Evolutionary conservation across 2,888 invertebrate genomes (phyloP), one percentile per base, ranked within the genome.

Genomic region (Tineola bisselliella): DNA sequence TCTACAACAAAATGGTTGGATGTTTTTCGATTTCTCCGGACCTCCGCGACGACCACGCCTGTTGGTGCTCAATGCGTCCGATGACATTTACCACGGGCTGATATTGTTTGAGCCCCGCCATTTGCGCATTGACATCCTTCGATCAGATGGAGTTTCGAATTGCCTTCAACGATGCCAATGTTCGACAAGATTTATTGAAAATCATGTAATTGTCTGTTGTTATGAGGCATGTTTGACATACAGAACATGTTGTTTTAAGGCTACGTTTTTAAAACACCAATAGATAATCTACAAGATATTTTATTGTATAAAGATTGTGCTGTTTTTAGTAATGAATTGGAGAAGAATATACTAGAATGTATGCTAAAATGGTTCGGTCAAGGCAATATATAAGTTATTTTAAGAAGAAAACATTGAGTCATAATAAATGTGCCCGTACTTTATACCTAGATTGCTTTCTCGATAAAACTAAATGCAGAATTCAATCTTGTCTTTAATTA

Each of bases 111-210:
- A 38, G 43, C 72, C 64, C 68, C 65, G 69, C 68, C 70, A 71
- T 72, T 73, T 67, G 70, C 71, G 65, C 69, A 74, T 73, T 77
- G 77, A 76, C 78, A 77, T 72, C 69, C 71, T 65, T 63, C 70
- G 69, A 73, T 74, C 73, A 68, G 72, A 74, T 74, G 17, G 25
- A 18, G 25, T 43, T 68, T 65, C 63, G 15, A 64, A 60, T 64
- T 64, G 70, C 60, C 15, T 15, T 44, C 30, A 15, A 4, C 60
- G 58, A 33, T 58, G 58, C 58, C 33, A 31, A 33, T 58, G 58
- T 33, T 33, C 15, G 31, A 17, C 58, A 33, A 58, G 33, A 33
- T 33, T 31, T 58, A 58, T 58, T 58, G 31, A 10, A 58, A 33
- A 58, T 58, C 58, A 33, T 58, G 58, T 58, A 58, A 58, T 58